Evolutionary conservation across 2,888 invertebrate genomes (phyloP).

Genomic region (Polyploca ridens): DNA sequence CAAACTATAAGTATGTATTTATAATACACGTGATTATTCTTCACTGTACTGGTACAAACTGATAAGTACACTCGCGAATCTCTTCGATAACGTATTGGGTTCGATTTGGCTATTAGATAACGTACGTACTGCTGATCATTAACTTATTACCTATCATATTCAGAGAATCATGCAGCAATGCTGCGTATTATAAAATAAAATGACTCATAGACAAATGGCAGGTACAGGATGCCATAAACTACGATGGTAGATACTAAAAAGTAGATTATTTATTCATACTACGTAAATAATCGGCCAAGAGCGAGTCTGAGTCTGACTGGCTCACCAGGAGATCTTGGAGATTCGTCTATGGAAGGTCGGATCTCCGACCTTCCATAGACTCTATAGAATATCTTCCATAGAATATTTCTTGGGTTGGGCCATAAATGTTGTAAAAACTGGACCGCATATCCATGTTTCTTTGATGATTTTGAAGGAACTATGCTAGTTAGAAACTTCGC

Average conservation of each 20-base stretch:
- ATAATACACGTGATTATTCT: constrained; percentile 2
- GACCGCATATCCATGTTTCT: too few species aligned
- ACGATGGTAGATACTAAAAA: neutral
- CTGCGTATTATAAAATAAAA: neutral
- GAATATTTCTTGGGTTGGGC: too few species aligned
- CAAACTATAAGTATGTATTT: neutral
- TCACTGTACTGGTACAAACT: neutral
- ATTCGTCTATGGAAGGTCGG: too few species aligned
- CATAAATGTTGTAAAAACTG: too few species aligned
- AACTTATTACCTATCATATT: neutral
- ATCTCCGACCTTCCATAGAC: too few species aligned
- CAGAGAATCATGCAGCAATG: neutral
- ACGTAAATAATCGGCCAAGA: too few species aligned
- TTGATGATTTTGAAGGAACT: too few species aligned
- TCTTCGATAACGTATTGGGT: constrained; percentile 3
- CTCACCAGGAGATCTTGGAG: too few species aligned
- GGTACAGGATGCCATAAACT: constrained; percentile 1
- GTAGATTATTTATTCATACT: too few species aligned
- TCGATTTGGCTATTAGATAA: neutral
- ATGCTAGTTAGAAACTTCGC: too few species aligned
- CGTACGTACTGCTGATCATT: neutral
- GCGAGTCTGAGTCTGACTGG: too few species aligned
- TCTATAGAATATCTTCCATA: too few species aligned
- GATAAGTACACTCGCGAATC: neutral
- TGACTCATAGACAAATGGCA: neutral